Evolutionary conservation across 2,888 invertebrate species (phyloP), one percentile per base, ranked within the genome.

Genomic region (Tigriopus californicus): DNA sequence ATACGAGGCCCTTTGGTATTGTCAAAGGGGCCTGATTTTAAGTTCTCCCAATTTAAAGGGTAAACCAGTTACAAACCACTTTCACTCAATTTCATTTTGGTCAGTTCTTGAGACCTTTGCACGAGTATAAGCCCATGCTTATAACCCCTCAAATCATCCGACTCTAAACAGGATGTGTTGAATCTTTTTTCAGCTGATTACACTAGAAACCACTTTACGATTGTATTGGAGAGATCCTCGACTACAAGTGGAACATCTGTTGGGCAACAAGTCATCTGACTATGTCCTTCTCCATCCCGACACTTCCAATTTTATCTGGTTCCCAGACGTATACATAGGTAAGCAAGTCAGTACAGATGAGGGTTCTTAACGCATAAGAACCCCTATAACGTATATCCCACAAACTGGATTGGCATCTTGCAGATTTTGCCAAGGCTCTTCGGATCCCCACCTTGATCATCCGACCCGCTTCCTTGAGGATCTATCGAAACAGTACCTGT

Each of bases 221-320:
- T 20, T 59, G 12, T 59, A 59, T 24, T 59, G 59, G 59, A 8
- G 33, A 41, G 59, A 59, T 53, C 15, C 25, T 12, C 15, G 59
- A n/a, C 41, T 59, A 15, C 42, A 12, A 33, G 59, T 59, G 6
- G 44, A 56, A n/a, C 56, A 56, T 56, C 24, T 56, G 25, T 46
- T 56, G n/a, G n/a, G 46, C 13, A 56, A 56, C 25, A 33, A 18
- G n/a, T 18, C 56, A 22, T 24, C 44, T 20, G 59, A 59, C 33
- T 59, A 59, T 41, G 42, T 59, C 22, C 59, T 59, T n/a, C 22
- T 59, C 10, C 59, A 59, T 59, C 59, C 59, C 12, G 49, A 59
- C 2, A 49, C 49, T 12, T 40, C 20, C 41, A 59, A 59, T 13
- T 49, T 52, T 41, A 59, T 59, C n/a, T 59, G 59, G 59, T 59